Conservation (phyloP, 2,888 invertebrate species). For the Seira sanloemensis region DNA sequence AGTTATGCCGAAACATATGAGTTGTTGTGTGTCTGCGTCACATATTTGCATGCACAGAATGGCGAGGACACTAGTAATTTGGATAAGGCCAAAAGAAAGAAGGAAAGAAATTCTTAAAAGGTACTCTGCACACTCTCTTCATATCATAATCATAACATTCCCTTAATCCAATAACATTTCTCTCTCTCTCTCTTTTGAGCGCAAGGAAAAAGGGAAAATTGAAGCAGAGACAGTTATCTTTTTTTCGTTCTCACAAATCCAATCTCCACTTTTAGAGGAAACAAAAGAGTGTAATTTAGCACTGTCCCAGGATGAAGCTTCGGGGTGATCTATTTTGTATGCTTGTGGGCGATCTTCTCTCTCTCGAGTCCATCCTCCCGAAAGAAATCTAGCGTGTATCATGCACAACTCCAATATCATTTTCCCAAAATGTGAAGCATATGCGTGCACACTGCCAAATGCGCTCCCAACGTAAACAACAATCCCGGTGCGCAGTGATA, state of each 20-base stretch:
- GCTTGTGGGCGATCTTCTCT: conserved; percentile 70
- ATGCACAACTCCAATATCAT: conserved; percentile 17
- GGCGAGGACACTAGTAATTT: not conserved
- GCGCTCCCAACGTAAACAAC: conserved; percentile 20
- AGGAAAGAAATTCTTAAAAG: too few species aligned
- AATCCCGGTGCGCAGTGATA: conserved; percentile 48
- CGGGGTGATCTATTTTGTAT: conserved; percentile 74
- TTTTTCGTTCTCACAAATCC: conserved; percentile 8
- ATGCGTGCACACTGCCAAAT: conserved; percentile 56
- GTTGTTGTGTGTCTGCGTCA: not conserved
- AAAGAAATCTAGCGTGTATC: conserved; percentile 18
- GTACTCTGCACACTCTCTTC: too few species aligned
- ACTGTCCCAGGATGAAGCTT: conserved; percentile 54
- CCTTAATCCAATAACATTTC: too few species aligned
- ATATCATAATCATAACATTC: too few species aligned
- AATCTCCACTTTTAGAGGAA: not conserved
- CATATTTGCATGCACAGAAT: not conserved
- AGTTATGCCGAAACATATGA: conserved; percentile 16
- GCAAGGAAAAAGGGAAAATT: conserved; percentile 10
- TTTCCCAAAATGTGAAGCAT: conserved; percentile 30
- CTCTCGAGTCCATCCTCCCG: not conserved
- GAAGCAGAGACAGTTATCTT: conserved; percentile 24
- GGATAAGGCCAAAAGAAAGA: not conserved
- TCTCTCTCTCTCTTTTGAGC: too few species aligned
- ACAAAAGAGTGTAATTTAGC: conserved; percentile 43